Evolutionary conservation across 1,140 invertebrate genomes (phyloP).

Genomic region (Drosophila baimaii): DNA sequence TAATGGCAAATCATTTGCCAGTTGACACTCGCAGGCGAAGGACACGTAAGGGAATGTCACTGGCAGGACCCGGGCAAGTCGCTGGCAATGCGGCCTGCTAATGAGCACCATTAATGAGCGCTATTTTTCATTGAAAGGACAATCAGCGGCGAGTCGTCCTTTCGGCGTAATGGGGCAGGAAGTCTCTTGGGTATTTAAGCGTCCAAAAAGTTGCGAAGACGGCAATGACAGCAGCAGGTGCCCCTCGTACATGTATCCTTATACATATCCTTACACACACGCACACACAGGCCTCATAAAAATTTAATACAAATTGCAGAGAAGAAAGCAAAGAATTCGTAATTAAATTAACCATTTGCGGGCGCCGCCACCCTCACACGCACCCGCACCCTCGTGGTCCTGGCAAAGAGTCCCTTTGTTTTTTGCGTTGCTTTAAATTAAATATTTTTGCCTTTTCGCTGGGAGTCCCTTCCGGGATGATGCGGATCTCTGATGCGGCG

Average conservation of each 20-base stretch:
- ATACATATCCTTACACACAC: conserved; percentile 7
- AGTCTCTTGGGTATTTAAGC: conserved; percentile 75
- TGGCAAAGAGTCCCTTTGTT: conserved; percentile 16
- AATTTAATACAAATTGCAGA: conserved; percentile 70
- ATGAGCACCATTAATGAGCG: conserved; percentile 82
- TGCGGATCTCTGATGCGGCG: conserved; percentile 6
- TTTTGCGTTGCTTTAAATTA: conserved; percentile 46
- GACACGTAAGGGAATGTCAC: conserved; percentile 36
- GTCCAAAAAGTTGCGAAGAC: conserved; percentile 59
- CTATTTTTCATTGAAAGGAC: conserved; percentile 80
- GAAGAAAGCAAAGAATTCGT: conserved; percentile 78
- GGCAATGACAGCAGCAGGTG: conserved; percentile 70
- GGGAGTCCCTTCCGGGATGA: conserved; percentile 40
- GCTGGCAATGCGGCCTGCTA: conserved; percentile 53
- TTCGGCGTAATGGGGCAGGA: conserved; percentile 3
- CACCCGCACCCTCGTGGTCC: neutral
- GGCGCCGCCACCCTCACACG: conserved; percentile 8
- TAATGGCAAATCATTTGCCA: conserved; percentile 83
- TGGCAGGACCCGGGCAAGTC: conserved; percentile 20
- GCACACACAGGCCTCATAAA: conserved; percentile 50
- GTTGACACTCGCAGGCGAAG: conserved; percentile 76
- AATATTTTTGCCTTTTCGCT: conserved; percentile 47
- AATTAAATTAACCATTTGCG: conserved; percentile 81
- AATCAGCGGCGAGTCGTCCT: conserved; percentile 53
- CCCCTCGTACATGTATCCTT: neutral